A percentile compares a stretch with the other conserved stretches of the same genome.
Evolutionary conservation across 2,797 vertebrate genomes (phyloP).

Genomic region (Bradypodion pumilum): DNA sequence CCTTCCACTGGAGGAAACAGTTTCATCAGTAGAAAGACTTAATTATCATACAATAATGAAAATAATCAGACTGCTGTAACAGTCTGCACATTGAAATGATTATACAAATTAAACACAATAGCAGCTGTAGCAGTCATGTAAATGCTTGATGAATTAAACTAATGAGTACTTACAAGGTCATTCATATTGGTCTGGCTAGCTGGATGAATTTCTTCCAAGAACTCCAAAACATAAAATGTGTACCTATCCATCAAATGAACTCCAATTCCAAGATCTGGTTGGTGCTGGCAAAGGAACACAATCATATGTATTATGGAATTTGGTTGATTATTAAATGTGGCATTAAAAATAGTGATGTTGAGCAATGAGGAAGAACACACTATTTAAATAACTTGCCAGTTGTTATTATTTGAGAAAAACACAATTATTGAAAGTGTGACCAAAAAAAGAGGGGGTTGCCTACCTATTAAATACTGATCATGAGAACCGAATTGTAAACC

Average conservation of each 20-base stretch:
- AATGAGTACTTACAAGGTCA: conserved; percentile 85
- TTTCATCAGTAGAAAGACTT: background rate
- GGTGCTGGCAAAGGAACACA: conserved; percentile 82
- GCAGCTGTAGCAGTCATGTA: background rate
- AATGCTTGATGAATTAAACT: background rate
- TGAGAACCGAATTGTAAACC: background rate
- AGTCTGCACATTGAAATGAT: background rate
- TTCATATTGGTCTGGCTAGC: conserved; percentile 96
- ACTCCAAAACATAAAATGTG: conserved; percentile 96
- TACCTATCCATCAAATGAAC: conserved; percentile 98
- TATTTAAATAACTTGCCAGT: background rate
- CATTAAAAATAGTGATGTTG: background rate
- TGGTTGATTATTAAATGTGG: background rate
- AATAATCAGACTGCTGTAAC: background rate
- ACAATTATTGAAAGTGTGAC: background rate
- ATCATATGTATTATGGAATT: background rate
- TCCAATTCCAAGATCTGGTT: conserved; percentile 94
- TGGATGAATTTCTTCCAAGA: conserved; percentile 97
- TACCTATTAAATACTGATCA: background rate
- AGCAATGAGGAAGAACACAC: background rate
- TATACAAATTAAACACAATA: background rate
- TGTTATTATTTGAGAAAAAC: background rate
- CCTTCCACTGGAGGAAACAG: too few species aligned
- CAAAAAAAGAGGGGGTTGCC: background rate
- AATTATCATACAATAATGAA: background rate